Conservation (phyloP, 92 coral and sea anemone genomes). For the Galaxea fascicularis region DNA sequence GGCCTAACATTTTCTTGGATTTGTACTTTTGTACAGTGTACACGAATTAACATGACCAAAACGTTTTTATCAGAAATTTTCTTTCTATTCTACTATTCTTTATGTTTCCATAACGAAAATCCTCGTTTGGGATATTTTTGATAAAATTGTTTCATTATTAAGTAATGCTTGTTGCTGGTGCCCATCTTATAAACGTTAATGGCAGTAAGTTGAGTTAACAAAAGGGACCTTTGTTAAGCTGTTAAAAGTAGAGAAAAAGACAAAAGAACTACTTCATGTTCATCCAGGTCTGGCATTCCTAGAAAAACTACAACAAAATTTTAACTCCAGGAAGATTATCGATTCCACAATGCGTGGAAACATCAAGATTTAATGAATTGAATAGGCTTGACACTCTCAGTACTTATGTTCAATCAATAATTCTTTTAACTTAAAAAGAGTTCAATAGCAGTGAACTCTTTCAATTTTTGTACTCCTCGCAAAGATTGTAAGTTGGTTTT, state of each 20-base stretch:
- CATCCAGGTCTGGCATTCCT: not conserved
- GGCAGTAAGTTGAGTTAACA: not conserved
- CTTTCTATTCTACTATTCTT: not conserved
- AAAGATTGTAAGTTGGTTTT: no score
- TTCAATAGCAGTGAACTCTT: no score
- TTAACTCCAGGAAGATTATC: not conserved
- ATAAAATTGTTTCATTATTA: not conserved
- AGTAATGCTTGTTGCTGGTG: slow-evolving; percentile 23
- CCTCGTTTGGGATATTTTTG: no score
- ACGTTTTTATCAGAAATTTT: no score
- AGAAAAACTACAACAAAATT: not conserved
- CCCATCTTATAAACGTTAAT: slow-evolving; percentile 15
- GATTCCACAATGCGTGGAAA: not conserved
- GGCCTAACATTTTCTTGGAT: no score
- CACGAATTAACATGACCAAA: no score
- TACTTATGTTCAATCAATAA: not conserved
- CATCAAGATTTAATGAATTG: not conserved
- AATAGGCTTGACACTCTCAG: not conserved
- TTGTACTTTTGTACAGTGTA: not conserved
- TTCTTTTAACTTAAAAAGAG: not conserved
- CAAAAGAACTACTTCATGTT: not conserved
- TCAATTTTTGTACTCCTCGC: no score
- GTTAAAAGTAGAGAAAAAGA: not conserved
- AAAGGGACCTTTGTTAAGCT: not conserved
- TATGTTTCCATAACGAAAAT: not conserved